Evolutionary conservation across 1,140 invertebrate species (phyloP), one percentile per base, ranked within the genome.

Genomic region (Hycleus cichorii): DNA sequence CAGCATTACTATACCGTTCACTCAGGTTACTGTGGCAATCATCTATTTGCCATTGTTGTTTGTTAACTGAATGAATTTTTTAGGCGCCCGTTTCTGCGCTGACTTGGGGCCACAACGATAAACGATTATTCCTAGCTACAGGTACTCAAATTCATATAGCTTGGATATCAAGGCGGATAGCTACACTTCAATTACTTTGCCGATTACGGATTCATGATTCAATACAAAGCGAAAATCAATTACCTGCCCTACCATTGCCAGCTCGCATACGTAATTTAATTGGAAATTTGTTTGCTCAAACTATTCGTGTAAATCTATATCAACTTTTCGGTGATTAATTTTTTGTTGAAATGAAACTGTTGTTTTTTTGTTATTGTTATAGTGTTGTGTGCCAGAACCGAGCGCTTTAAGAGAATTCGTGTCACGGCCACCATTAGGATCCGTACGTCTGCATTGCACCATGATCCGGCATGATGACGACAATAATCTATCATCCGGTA

Each of bases 81-180:
- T 66, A 93, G 89, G 83, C 87, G 64, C 85, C 88, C 4, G 89
- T 97, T 39, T 92, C 91, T 39, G 92, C 94, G 4, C 77, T 98
- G 64, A 98, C 95, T 1, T 98, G 95, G 95, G 96, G 94, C 32
- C 95, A 98, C 77, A 95, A 96, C 74, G 96, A 97, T 69, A 88
- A 93, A 62, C 80, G 94, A 2, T 74, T 99, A 32, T 97, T 98
- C 73, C 82, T 98, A 27, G 93, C 94, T 9, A 94, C 93, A 9
- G 95, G 95, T 9, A 80, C 85, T 5, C 83, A 87, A 67, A 85
- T 91, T 64, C 93, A 96, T 72, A 91, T 95, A 47, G 94, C 93
- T 26, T 93, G 95, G 83, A 88, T 98, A 8, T 91, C 89, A 55
- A 85, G 90, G 49, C 83, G 90, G 39, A 89, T 98, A 38, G 91